A percentile compares a stretch with the other conserved stretches of the same genome.
Conservation (phyloP, 2,888 invertebrate species). For the Resseliella maxima region DNA sequence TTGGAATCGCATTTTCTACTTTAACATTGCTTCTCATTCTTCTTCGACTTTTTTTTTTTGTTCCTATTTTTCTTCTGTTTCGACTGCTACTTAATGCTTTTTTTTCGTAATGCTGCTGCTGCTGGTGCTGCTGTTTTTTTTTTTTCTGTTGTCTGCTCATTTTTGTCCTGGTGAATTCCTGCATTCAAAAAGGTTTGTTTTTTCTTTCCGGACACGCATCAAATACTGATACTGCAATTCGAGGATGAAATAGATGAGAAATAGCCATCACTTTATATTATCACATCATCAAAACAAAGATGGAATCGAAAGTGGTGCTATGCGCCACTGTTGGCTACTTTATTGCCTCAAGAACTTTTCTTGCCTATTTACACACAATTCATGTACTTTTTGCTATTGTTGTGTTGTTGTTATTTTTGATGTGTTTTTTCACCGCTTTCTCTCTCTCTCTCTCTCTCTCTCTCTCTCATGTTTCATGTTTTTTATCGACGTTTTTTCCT, state of each 20-base stretch:
- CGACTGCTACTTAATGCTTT: too few relatives aligned
- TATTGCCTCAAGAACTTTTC: slow-evolving; percentile 25
- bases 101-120: too few relatives aligned
- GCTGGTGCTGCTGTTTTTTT: too few relatives aligned
- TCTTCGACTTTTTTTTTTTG: not conserved
- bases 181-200: slow-evolving; percentile 32
- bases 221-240: not conserved
- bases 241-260: not conserved
- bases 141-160: too few relatives aligned
- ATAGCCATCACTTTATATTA: slow-evolving; percentile 42
- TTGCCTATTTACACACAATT: slow-evolving; percentile 20
- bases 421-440: too few relatives aligned
- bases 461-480: too few relatives aligned
- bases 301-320: slow-evolving; percentile 20
- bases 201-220: slow-evolving; percentile 43
- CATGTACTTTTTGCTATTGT: not conserved
- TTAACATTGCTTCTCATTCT: not conserved
- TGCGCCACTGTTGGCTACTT: slow-evolving; percentile 40
- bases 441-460: too few relatives aligned
- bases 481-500: not conserved
- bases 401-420: not conserved
- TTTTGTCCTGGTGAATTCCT: too few relatives aligned
- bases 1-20: not conserved
- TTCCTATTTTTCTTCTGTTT: not conserved
- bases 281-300: slow-evolving; percentile 44